Evolutionary conservation across 2,888 invertebrate species (phyloP), one percentile per base, ranked within the genome.

Genomic region (Sesia bembeciformis): DNA sequence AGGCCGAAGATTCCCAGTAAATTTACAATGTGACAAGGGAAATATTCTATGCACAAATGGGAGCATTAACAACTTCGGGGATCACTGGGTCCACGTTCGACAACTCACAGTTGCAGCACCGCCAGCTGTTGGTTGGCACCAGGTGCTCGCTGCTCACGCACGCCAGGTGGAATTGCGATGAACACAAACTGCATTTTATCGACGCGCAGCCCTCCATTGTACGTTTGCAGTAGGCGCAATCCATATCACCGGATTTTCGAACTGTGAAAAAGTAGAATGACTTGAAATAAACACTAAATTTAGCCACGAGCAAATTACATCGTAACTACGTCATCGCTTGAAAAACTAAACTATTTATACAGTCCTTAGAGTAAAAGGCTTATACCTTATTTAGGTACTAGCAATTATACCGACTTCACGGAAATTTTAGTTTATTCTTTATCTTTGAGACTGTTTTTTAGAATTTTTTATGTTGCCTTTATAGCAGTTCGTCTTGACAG

Each of bases 121-220:
- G 84, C 63, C 61, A 73, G 66, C 84, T 84, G 8, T 67, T 75
- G 65, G 63, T 74, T 4, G 82, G 76, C 5, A 74, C 63, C 55
- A 74, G 66, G 51, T 77, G 72, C 54, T 78, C 78, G 57, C 73
- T 74, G 63, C 71, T 76, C 58, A 81, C 72, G 59, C 84, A 86
- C 64, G 79, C 84, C 65, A 84, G 66, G 70, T 85, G 85, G 67
- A 70, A 85, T 52, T 82, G 81, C 0, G 81, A 80, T 38, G 74
- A 66, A 62, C 85, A 86, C 51, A 65, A 59, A 62, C 84, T 84
- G 69, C 85, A 85, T 57, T 81, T 83, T 53, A 85, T 81, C 0
- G 77, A 79, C 8, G 84, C 84, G 58, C 78, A 81, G 40, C 84
- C 84, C 56, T 78, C 74, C 66, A 76, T 80, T 42, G 81, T 76